Base-by-base conservation (phyloP, 2,888 invertebrate species). In the Colostygia pectinataria region DNA sequence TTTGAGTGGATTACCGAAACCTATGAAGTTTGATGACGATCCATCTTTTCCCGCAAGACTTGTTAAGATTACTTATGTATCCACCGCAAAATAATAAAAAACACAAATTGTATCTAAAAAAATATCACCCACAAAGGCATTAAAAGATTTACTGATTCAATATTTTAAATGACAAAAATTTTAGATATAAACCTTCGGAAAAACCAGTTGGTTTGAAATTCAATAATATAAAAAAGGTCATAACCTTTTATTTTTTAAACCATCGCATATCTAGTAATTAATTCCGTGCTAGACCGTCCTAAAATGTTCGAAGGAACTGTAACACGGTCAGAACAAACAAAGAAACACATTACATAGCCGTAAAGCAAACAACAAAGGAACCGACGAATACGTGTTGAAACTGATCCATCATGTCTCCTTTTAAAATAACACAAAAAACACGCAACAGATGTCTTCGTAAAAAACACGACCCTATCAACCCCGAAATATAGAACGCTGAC, bases 351-450 rank as follows among this genome's bases (percentile, higher is more conserved):
- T 88, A 89, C 89, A 80, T 83, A 84, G 81, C 86, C 81, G 83
- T 89, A 89, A 89, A 89, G 77, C 79, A 68, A 74, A 72, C 83
- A 83, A 87, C 89, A 89, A 89, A 89, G 86, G 79, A 68, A 75
- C 89, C 89, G 89, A 82, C 86, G 78, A 77, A 75, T 86, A 83
- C 76, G 86, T 83, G 89, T 90, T 89, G 89, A 89, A 89, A 89
- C 90, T 89, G 88, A 90, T 90, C 89, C 87, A 89, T 90, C 90
- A 89, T 87, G 87, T 88, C 88, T 86, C 84, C 80, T 87, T 89
- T 86, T 86, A 80, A 86, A 87, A 88, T 83, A 83, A 88, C 85
- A 86, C 85, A 88, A 86, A 86, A 88, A 71, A 82, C 86, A 85
- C 80, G 83, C 83, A 90, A 90, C 90, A 90, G 90, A 89, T 90